Base-by-base conservation (phyloP, 2,797 vertebrate species). In the Linurgus olivaceus region DNA sequence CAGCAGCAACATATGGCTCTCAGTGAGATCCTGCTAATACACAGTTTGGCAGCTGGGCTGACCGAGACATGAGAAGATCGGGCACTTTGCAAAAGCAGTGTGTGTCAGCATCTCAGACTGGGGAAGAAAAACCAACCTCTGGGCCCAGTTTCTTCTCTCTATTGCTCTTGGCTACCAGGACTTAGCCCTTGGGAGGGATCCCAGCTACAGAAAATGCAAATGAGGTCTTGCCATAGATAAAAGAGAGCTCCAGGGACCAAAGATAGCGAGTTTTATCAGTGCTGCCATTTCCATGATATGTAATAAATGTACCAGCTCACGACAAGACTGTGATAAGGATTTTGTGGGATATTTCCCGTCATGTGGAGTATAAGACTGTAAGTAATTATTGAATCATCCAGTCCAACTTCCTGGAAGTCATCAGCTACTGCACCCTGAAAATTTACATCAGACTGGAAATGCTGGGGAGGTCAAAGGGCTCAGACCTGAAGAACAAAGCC, bases 1-100 rank as follows among this genome's bases (percentile, higher is more conserved):
- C 79, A 95, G 74, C 71, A 77, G 61, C 65, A 96, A 47, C 74
- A 85, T 84, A 82, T 44, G 59, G 50, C 62, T 88, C 35, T 86
- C 65, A 12, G 77, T 51, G 61, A 94, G 58, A 88, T 94, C 67
- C 31, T 82, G 70, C 59, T 95, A 19, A 70, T 67, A 57, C 63
- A 63, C 26, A 37, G 42, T 29, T 87, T 82, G 78, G 84, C 86
- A 90, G 62, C 47, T 70, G 87, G 26, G 31, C 55, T 72, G 50
- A 47, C 50, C 0, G 0, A 86, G 73, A 58, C 55, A 17, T 1
- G 9, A 77, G 51, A 16, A 72, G 45, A 58, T 84, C 1, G 0
- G 45, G 35, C 38, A 77, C 37, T 79, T 89, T 83, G 55, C 38
- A 63, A 68, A 83, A 89, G 16, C 7, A 68, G 16, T 28, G 17